These are phyloP conservation scores for Sphaerophoria rueppellii DNA, from an alignment of 2,888 invertebrate species.

Conservation along the genomic window DNA sequence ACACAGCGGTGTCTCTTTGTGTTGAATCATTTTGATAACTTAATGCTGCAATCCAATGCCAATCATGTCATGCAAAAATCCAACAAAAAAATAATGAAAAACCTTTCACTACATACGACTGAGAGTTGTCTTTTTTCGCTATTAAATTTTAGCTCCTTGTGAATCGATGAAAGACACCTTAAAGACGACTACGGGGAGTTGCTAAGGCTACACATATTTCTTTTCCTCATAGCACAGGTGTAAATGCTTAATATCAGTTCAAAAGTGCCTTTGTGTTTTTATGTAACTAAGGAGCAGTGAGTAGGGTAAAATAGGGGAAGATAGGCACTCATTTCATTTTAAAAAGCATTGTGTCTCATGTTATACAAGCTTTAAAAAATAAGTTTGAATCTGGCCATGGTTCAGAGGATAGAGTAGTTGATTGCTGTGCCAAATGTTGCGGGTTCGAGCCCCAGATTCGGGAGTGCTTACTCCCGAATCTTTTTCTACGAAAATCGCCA, in stretches of 20 bases:
- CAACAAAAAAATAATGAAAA: conserved; percentile 2
- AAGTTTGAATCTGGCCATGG: too few relatives aligned
- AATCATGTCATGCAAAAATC: conserved; percentile 55
- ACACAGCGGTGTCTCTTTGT: not conserved
- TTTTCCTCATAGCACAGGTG: conserved; percentile 62
- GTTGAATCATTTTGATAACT: conserved; percentile 55
- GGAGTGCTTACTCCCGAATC: too few relatives aligned
- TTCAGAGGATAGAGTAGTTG: too few relatives aligned
- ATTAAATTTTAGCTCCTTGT: conserved; percentile 59
- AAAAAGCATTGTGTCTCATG: too few relatives aligned
- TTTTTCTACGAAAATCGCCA: too few relatives aligned
- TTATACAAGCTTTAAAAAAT: too few relatives aligned
- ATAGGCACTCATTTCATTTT: too few relatives aligned
- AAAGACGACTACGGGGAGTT: conserved; percentile 29
- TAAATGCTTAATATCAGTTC: conserved; percentile 23
- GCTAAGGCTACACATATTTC: conserved; percentile 59
- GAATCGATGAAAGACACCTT: conserved; percentile 39
- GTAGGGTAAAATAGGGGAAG: not conserved
- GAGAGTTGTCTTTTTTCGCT: conserved; percentile 19
- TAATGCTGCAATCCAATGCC: conserved; percentile 57
- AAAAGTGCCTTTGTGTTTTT: not conserved
- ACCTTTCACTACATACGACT: conserved; percentile 38
- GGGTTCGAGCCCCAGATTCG: too few relatives aligned
- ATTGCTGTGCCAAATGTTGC: too few relatives aligned
- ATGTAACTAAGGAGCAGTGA: not conserved